Evolutionary conservation across 1,140 invertebrate genomes (phyloP), one percentile per base, ranked within the genome.

Genomic region (Campoletis sonorensis): DNA sequence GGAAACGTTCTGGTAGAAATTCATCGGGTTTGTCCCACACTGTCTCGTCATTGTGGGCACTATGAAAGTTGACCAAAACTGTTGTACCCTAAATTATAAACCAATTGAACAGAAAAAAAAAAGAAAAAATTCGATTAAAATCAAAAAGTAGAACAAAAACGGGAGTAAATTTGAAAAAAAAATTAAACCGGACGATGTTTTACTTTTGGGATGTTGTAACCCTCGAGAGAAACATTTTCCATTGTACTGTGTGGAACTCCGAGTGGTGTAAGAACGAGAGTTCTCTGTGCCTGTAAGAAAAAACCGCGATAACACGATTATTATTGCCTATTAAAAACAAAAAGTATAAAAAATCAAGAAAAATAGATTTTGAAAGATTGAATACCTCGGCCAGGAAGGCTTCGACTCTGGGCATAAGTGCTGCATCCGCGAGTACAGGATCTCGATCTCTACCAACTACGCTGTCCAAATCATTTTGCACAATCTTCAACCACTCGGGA

Each of bases 1-100:
- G 87, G 89, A 97, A 97, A 84, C 96, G 89, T 85, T 96, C 94
- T 1, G 96, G 96, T 49, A 93, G 89, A 87, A 97, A 97, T 79
- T 87, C 83, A 45, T 94, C 86, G 0, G 96, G 95, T 84, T 96
- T 93, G 8, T 94, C 93, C 96, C 96, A 97, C 82, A 94, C 91
- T 2, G 88, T 84, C 61, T 90, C 83, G 84, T 97, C 95, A 84
- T 95, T 95, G 85, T 96, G 94, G 1, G 95, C 91, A 26, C 95
- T 94, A 89, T 95, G 94, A 23, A 95, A 88, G 84, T 95, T 95
- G 0, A 95, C 91, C 72, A 97, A 89, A 18, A 97, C 86, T 40
- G 94, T 92, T 0, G 95, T 95, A n/a, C 94, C 93, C 94, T 95
- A 82, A 91, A 79, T 87, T 51, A 78, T 77, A 82, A 79, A 75